phyloP scores from a whole-genome alignment of 2,797 vertebrate genomes.

The Anguilla megastoma region DNA sequence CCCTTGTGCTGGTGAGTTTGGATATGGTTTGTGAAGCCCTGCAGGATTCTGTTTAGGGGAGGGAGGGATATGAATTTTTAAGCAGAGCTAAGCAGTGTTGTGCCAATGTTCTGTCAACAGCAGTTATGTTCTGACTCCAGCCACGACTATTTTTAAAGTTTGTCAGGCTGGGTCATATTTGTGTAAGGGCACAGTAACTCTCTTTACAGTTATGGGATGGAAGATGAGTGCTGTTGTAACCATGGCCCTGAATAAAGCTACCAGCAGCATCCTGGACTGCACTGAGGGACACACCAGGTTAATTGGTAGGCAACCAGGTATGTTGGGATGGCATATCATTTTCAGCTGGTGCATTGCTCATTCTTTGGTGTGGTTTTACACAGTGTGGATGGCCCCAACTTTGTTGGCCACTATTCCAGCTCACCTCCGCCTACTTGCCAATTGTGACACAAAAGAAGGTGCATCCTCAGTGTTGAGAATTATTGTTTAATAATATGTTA shows the following conservation, averaged over 20 bases:
- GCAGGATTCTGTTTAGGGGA: neutral
- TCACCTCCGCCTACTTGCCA: neutral
- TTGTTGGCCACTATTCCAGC: neutral
- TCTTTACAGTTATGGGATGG: neutral
- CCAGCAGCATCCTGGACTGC: neutral
- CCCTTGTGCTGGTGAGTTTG: neutral
- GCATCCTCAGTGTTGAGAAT: no score
- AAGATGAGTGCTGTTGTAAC: neutral
- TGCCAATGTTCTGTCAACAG: neutral
- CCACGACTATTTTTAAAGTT: neutral
- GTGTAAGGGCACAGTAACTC: neutral
- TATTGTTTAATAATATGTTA: no score
- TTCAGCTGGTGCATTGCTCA: neutral
- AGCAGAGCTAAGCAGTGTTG: neutral
- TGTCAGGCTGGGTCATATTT: neutral
- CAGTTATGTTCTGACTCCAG: neutral
- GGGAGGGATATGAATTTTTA: neutral
- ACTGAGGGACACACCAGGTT: neutral
- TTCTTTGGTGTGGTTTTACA: neutral
- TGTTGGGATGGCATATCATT: neutral
- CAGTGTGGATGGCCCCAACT: neutral
- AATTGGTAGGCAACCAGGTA: neutral
- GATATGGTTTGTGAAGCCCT: neutral
- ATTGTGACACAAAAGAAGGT: neutral
- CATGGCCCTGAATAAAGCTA: neutral